A percentile compares a stretch with the other conserved stretches of the same genome.
These are phyloP conservation scores for Brachirus orientalis DNA, from an alignment of 2,113 vertebrate genomes.

Conservation along the genomic window DNA sequence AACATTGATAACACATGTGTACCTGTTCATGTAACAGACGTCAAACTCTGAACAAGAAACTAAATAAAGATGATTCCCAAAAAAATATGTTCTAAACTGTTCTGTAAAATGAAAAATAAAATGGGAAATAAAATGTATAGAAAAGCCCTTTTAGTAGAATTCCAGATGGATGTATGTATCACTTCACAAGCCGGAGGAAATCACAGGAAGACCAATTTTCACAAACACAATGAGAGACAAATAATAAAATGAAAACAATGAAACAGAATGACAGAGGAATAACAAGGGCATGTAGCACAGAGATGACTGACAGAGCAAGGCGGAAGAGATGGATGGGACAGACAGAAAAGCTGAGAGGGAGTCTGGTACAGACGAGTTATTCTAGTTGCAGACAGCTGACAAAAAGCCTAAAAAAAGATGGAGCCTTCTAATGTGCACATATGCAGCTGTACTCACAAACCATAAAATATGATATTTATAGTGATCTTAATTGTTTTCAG, in stretches of 20 bases:
- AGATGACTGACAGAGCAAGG: slow-evolving; percentile 47
- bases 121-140: slow-evolving; percentile 16
- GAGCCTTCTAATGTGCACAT: slow-evolving; percentile 54
- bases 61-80: too few relatives aligned
- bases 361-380: slow-evolving; percentile 68
- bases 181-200: slow-evolving; percentile 16
- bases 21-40: too few relatives aligned
- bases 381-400: slow-evolving; percentile 81
- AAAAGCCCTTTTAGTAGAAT: too few relatives aligned
- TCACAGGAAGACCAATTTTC: slow-evolving; percentile 25
- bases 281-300: slow-evolving; percentile 34
- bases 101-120: too few relatives aligned
- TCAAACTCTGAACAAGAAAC: too few relatives aligned
- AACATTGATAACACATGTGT: too few relatives aligned
- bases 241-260: slow-evolving; percentile 19
- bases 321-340: slow-evolving; percentile 15
- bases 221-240: slow-evolving; percentile 3
- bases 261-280: neutral
- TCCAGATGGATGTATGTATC: neutral
- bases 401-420: slow-evolving; percentile 75
- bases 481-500: slow-evolving; percentile 31
- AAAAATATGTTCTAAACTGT: too few relatives aligned
- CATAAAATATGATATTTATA: slow-evolving; percentile 61
- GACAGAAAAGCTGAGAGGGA: slow-evolving; percentile 47
- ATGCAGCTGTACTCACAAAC: slow-evolving; percentile 68